phyloP scores from a whole-genome alignment of 2,113 vertebrate species.

The Callospermophilus lateralis region DNA sequence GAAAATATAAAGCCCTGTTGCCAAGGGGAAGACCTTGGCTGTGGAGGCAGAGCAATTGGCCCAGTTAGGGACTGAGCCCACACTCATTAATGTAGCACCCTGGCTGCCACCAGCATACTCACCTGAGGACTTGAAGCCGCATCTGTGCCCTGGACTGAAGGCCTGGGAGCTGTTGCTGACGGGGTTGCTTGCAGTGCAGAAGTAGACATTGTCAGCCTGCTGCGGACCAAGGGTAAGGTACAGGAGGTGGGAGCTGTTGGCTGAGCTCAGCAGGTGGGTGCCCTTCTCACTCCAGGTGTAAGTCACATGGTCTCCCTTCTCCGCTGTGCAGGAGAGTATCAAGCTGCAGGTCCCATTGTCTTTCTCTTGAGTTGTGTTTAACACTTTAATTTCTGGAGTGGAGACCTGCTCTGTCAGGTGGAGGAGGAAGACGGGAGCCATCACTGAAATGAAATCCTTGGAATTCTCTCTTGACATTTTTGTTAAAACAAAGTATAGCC shows the following conservation, averaged over 20 bases:
- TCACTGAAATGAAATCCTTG: constrained; percentile 24
- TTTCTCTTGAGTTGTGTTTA: constrained; percentile 55
- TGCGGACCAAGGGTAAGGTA: constrained; percentile 54
- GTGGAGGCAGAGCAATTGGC: neutral
- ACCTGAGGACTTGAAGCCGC: constrained; percentile 17
- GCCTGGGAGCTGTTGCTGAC: constrained; percentile 60
- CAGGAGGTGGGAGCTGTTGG: constrained; percentile 61
- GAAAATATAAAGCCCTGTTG: neutral
- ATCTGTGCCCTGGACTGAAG: neutral
- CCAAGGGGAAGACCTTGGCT: neutral
- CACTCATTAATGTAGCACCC: neutral
- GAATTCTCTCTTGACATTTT: neutral
- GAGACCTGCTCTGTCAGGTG: constrained; percentile 80
- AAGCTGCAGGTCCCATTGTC: constrained; percentile 68
- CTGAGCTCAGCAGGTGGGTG: neutral
- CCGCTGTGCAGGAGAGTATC: constrained; percentile 28
- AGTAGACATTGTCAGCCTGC: constrained; percentile 10
- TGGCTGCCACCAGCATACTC: neutral
- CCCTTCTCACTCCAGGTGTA: constrained; percentile 65
- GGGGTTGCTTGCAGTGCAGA: constrained; percentile 72
- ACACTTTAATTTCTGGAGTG: constrained; percentile 75
- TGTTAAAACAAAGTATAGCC: neutral
- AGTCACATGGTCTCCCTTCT: constrained; percentile 67
- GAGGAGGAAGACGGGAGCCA: neutral
- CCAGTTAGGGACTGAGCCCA: neutral